Evolutionary conservation across 2,113 vertebrate genomes (phyloP).

Genomic region (Sinocyclocheilus rhinocerous): DNA sequence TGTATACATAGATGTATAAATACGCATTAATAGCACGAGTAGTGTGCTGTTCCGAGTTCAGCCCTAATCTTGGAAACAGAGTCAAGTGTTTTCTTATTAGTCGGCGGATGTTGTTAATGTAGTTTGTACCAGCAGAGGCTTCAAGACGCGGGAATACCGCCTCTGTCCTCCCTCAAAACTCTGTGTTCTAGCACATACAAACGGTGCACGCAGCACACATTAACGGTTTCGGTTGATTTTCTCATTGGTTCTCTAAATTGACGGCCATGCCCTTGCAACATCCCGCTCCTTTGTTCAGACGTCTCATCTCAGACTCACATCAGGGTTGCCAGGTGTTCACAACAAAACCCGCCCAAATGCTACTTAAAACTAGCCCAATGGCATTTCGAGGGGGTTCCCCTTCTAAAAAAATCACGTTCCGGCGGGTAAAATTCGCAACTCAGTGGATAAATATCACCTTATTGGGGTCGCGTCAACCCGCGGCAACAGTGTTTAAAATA

Average conservation of each 20-base stretch:
- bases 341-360: too few species aligned
- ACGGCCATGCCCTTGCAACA: not conserved
- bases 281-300: conserved; percentile 18
- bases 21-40: too few species aligned
- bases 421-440: too few species aligned
- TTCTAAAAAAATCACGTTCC: too few species aligned
- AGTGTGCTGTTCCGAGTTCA: not conserved
- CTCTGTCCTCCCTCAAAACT: not conserved
- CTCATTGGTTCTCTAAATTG: not conserved
- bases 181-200: not conserved
- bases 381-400: too few species aligned
- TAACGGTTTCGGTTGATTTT: not conserved
- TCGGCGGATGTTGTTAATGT: not conserved
- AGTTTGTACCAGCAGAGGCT: not conserved
- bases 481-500: too few species aligned
- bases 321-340: too few species aligned
- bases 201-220: not conserved
- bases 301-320: too few species aligned
- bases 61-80: not conserved
- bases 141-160: not conserved
- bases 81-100: not conserved
- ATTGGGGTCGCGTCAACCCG: too few species aligned
- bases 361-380: too few species aligned
- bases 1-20: too few species aligned
- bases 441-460: too few species aligned